These are phyloP conservation scores for Mechanitis messenoides DNA, from an alignment of 2,888 invertebrate species.

Conservation along the genomic window DNA sequence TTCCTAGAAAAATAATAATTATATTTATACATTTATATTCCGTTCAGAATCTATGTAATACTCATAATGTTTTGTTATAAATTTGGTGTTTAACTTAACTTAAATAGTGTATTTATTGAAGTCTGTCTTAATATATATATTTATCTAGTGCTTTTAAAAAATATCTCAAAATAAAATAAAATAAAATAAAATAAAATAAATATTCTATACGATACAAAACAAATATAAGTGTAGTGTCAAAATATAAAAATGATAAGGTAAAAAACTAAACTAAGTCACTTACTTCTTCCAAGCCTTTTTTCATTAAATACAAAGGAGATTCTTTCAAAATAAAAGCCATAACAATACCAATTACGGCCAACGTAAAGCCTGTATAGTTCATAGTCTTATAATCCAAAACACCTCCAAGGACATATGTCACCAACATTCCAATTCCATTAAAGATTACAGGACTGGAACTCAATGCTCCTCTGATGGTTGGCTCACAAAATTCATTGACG, in stretches of 20 bases:
- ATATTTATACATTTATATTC: too few species aligned
- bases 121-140: too few species aligned
- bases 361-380: constrained; percentile 38
- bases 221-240: constrained; percentile 35
- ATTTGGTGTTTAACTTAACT: too few species aligned
- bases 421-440: constrained; percentile 19
- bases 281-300: constrained; percentile 5
- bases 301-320: constrained; percentile 32
- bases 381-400: constrained; percentile 39
- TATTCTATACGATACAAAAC: too few species aligned
- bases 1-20: constrained; percentile 39
- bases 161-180: too few species aligned
- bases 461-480: constrained; percentile 25
- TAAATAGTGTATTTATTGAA: too few species aligned
- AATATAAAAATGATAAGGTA: neutral
- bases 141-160: too few species aligned
- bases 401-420: constrained; percentile 40
- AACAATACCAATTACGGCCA: constrained; percentile 34
- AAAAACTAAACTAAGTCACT: neutral
- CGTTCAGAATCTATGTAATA: too few species aligned
- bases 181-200: too few species aligned
- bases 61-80: neutral
- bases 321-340: constrained; percentile 41
- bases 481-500: constrained; percentile 26
- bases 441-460: constrained; percentile 22